A percentile compares a stretch with the other conserved stretches of the same genome.
phyloP scores from a whole-genome alignment of 2,888 invertebrate species.

The Chalcosyrphus nemorum region DNA sequence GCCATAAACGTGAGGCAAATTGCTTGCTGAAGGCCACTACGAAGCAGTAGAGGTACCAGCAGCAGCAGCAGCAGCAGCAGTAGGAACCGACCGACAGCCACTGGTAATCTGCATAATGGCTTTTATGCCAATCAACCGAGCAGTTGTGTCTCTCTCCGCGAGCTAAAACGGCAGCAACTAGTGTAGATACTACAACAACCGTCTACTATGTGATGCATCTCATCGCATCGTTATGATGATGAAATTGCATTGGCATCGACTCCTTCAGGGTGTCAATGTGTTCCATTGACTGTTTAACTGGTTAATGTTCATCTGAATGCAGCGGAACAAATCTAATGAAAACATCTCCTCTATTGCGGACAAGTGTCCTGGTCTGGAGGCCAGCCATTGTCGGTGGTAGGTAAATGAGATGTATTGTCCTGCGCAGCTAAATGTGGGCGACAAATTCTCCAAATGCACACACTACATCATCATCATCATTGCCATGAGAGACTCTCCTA shows the following conservation, averaged over 20 bases:
- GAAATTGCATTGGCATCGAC: conserved; percentile 42
- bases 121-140: conserved; percentile 69
- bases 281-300: conserved; percentile 41
- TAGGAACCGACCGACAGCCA: conserved; percentile 12
- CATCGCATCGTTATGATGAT: conserved; percentile 63
- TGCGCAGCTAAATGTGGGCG: conserved; percentile 46
- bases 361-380: conserved; percentile 40
- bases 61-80: conserved; percentile 13
- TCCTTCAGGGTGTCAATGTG: conserved; percentile 66
- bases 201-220: conserved; percentile 61
- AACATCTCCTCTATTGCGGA: conserved; percentile 59
- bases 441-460: conserved; percentile 66
- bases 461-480: conserved; percentile 59
- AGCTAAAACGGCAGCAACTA: conserved; percentile 68
- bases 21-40: conserved; percentile 68
- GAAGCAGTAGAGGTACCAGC: conserved; percentile 10
- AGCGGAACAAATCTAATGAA: conserved; percentile 20
- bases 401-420: conserved; percentile 65
- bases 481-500: neutral
- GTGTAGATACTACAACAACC: too few species aligned
- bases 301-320: conserved; percentile 18
- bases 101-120: conserved; percentile 71
- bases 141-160: conserved; percentile 31
- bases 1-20: conserved; percentile 71
- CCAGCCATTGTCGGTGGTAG: too few species aligned